Percentiles rank a stretch among this genome's conserved stretches.
phyloP scores from a whole-genome alignment of 2,888 invertebrate genomes.

The Artemia sp. region DNA sequence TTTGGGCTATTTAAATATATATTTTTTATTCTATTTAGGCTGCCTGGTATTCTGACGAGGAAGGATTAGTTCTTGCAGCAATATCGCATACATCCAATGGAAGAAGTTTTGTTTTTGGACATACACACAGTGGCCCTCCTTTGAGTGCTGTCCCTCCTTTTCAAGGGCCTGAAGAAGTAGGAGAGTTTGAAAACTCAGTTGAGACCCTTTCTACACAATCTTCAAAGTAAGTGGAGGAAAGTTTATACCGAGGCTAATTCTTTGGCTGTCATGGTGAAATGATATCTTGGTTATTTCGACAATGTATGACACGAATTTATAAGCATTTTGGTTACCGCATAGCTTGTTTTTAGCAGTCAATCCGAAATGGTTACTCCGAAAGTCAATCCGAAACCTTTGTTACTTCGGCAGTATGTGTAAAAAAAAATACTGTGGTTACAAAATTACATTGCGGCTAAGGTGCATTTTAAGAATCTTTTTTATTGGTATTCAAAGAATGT shows the following conservation, averaged over 20 bases:
- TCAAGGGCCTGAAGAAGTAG: slow-evolving; percentile 8
- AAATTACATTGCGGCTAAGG: no score
- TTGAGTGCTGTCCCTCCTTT: slow-evolving; percentile 21
- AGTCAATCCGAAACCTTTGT: no score
- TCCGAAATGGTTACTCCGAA: no score
- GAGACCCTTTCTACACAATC: slow-evolving; percentile 13
- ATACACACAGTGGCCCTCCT: slow-evolving; percentile 21
- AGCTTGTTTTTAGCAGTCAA: no score
- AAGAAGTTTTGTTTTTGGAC: slow-evolving; percentile 18
- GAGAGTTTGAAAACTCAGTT: not conserved
- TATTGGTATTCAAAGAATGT: no score
- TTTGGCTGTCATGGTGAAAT: not conserved
- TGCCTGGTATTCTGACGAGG: slow-evolving; percentile 30
- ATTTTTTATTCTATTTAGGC: slow-evolving; percentile 26
- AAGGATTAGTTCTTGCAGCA: slow-evolving; percentile 28
- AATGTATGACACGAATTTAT: no score
- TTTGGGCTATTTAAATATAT: slow-evolving; percentile 11
- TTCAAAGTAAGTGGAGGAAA: not conserved
- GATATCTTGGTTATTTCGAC: not conserved
- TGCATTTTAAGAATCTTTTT: no score
- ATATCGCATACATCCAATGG: slow-evolving; percentile 17
- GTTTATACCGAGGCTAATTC: not conserved
- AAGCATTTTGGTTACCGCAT: no score
- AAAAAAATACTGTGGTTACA: no score
- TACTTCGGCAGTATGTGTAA: no score